Conservation (phyloP, 2,113 vertebrate species). For the Poecile atricapillus region DNA sequence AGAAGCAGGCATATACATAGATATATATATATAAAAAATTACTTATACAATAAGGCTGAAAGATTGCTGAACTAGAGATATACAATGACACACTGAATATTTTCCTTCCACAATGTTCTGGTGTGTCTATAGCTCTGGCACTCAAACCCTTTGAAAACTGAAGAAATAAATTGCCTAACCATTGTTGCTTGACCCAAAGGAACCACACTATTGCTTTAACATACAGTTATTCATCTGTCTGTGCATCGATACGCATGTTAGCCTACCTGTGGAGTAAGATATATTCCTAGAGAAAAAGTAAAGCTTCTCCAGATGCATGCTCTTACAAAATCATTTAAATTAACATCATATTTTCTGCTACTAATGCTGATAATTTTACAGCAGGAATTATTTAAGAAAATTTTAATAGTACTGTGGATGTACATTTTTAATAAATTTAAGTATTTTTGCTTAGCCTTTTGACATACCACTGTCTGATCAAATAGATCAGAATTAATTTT, state of each 20-base stretch:
- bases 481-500: not conserved
- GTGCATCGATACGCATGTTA: rapidly evolving
- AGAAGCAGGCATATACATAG: not conserved
- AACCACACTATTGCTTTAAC: not conserved
- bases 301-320: not conserved
- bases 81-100: not conserved
- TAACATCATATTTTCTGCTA: not conserved
- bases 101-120: not conserved
- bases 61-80: not conserved
- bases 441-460: not conserved
- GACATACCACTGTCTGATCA: not conserved
- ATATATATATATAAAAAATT: not conserved
- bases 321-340: not conserved
- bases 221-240: not conserved
- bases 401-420: not conserved
- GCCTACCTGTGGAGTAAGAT: not conserved
- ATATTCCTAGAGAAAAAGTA: not conserved
- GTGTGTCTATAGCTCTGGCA: not conserved
- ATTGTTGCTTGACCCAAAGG: not conserved
- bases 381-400: not conserved
- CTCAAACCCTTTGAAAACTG: not conserved
- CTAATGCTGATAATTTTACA: not conserved
- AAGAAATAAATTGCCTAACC: not conserved
- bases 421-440: not conserved
- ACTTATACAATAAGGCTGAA: not conserved